A percentile compares a stretch with the other conserved stretches of the same genome.
Evolutionary conservation across 2,113 vertebrate genomes (phyloP).

Genomic region (Rhinogobius similis): DNA sequence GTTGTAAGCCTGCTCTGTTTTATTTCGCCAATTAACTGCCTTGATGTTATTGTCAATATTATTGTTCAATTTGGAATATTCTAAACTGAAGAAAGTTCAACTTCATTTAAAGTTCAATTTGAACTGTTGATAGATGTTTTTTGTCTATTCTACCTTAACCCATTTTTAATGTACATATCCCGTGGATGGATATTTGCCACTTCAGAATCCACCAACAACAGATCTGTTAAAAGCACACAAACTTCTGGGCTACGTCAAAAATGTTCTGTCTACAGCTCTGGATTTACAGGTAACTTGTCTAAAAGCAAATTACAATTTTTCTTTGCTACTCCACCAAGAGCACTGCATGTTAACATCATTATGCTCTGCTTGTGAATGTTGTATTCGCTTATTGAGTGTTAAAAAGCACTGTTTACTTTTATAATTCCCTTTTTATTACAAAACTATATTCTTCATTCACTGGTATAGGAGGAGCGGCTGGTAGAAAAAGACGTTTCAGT

Average conservation of each 20-base stretch:
- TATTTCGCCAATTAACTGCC: not conserved
- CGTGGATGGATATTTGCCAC: slow-evolving; percentile 87
- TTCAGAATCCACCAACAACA: slow-evolving; percentile 87
- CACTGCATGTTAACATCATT: not conserved
- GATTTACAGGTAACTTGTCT: slow-evolving; percentile 74
- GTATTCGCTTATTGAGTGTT: not conserved
- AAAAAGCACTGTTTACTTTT: not conserved
- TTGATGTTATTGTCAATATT: not conserved
- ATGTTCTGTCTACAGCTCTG: slow-evolving; percentile 82
- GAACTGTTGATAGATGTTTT: not conserved
- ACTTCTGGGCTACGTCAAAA: slow-evolving; percentile 88
- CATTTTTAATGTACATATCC: slow-evolving; percentile 82
- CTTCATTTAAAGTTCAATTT: too few species aligned
- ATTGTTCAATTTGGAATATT: not conserved
- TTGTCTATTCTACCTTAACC: slow-evolving; percentile 75
- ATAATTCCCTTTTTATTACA: not conserved
- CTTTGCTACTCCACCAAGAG: not conserved
- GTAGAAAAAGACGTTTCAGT: slow-evolving; percentile 78
- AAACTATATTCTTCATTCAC: not conserved
- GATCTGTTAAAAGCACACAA: slow-evolving; percentile 87
- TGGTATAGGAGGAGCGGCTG: slow-evolving; percentile 85
- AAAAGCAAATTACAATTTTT: not conserved
- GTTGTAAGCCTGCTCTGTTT: not conserved
- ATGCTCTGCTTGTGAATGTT: not conserved
- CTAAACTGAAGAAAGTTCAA: too few species aligned